These are phyloP conservation scores for Phalacrocorax brasilianus DNA, from an alignment of 2,113 vertebrate genomes.

Conservation along the genomic window DNA sequence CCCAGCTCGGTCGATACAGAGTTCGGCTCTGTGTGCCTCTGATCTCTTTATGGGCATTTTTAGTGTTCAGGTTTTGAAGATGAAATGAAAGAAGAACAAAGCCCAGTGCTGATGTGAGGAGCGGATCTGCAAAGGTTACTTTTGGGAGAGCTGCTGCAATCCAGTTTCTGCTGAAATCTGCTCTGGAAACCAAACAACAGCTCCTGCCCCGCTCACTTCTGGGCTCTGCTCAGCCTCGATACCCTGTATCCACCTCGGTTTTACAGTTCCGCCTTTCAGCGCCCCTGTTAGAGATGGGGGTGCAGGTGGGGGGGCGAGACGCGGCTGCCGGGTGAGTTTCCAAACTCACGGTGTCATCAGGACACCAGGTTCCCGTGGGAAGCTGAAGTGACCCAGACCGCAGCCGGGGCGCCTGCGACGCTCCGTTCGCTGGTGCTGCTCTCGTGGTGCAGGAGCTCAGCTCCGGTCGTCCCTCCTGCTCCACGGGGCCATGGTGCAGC, in stretches of 20 bases:
- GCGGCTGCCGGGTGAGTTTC: neutral
- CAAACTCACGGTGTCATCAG: neutral
- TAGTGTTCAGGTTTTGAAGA: neutral
- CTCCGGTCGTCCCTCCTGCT: neutral
- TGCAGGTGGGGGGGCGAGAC: neutral
- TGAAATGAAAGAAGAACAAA: neutral
- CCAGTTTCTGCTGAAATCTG: neutral
- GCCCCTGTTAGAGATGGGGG: neutral
- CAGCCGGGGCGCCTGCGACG: neutral
- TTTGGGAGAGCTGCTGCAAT: neutral
- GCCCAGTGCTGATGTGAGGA: neutral
- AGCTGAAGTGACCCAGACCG: neutral
- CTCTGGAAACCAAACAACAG: too few relatives aligned
- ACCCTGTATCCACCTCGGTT: accelerated
- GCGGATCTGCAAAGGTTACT: neutral
- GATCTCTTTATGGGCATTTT: neutral
- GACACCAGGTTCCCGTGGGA: neutral
- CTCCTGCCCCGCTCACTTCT: neutral
- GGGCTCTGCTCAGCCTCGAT: neutral
- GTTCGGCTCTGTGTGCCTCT: neutral
- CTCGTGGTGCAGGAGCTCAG: too few relatives aligned
- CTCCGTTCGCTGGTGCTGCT: neutral
- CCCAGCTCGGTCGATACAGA: accelerated
- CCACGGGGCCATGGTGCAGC: too few relatives aligned
- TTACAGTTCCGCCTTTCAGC: neutral